These are phyloP conservation scores for Felis chaus DNA, from an alignment of 2,113 vertebrate genomes.

Conservation along the genomic window DNA sequence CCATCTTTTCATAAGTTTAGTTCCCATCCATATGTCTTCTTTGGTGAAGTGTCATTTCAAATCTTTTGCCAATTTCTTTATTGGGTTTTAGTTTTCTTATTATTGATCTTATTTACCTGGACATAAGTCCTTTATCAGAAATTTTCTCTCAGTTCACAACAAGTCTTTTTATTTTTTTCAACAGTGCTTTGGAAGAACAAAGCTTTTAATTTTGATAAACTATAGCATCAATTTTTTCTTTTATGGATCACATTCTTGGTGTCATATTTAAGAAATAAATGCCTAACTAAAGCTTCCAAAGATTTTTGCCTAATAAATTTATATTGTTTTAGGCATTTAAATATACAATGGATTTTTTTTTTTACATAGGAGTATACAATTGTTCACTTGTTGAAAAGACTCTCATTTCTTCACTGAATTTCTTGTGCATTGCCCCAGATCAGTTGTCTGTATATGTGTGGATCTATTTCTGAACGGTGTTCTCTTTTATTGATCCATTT, in stretches of 20 bases:
- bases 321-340: not conserved
- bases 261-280: not conserved
- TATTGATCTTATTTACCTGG: not conserved
- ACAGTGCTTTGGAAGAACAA: not conserved
- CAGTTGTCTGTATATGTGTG: not conserved
- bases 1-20: not conserved
- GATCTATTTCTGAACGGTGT: not conserved
- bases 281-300: not conserved
- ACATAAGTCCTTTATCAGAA: not conserved
- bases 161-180: not conserved
- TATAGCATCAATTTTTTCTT: not conserved
- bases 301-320: not conserved
- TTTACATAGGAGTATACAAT: not conserved
- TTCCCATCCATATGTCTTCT: not conserved
- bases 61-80: not conserved
- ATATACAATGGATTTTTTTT: not conserved
- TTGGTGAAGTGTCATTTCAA: not conserved
- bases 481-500: not conserved
- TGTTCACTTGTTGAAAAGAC: not conserved
- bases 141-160: not conserved
- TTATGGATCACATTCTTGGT: not conserved
- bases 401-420: not conserved
- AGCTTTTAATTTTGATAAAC: not conserved
- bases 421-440: not conserved
- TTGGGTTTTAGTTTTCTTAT: not conserved